Percentiles rank a stretch among this genome's conserved stretches.
phyloP scores from a whole-genome alignment of 2,797 vertebrate species.

The Protonibea diacanthus region DNA sequence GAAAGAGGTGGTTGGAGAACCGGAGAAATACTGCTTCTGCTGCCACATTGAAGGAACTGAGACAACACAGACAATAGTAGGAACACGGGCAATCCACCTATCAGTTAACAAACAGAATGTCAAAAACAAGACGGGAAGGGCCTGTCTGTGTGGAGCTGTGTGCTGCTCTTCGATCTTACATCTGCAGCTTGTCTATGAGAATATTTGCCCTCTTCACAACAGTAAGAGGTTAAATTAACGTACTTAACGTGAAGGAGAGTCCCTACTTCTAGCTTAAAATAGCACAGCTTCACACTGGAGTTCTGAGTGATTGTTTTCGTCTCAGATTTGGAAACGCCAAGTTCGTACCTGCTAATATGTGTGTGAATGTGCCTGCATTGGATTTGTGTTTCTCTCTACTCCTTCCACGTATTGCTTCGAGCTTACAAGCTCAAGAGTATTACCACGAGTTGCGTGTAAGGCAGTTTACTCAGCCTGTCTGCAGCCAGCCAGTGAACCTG shows the following conservation, averaged over 20 bases:
- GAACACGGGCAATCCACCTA: slow-evolving; percentile 40
- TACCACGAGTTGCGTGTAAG: slow-evolving; percentile 58
- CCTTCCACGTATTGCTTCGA: slow-evolving; percentile 23
- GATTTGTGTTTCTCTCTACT: slow-evolving; percentile 40
- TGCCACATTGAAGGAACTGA: not conserved
- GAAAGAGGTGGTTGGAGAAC: not conserved
- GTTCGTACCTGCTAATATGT: slow-evolving; percentile 20
- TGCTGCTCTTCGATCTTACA: not conserved
- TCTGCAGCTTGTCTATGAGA: slow-evolving; percentile 15
- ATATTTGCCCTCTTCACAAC: slow-evolving; percentile 3
- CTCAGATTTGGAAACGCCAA: slow-evolving; percentile 10
- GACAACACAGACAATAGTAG: slow-evolving; percentile 6
- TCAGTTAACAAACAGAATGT: slow-evolving; percentile 61
- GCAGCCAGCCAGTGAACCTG: slow-evolving; percentile 59
- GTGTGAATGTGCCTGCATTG: slow-evolving; percentile 19
- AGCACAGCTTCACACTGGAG: slow-evolving; percentile 38
- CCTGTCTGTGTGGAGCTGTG: slow-evolving; percentile 1
- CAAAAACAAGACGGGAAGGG: slow-evolving; percentile 27
- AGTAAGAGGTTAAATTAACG: slow-evolving; percentile 6
- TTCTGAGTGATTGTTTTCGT: slow-evolving; percentile 30
- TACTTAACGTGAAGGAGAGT: not conserved
- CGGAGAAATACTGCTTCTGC: slow-evolving; percentile 23
- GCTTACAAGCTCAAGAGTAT: slow-evolving; percentile 52
- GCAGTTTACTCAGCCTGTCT: slow-evolving; percentile 57
- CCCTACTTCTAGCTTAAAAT: slow-evolving; percentile 51